Evolutionary conservation across 2,888 invertebrate genomes (phyloP).

Genomic region (Salpingus planirostris): DNA sequence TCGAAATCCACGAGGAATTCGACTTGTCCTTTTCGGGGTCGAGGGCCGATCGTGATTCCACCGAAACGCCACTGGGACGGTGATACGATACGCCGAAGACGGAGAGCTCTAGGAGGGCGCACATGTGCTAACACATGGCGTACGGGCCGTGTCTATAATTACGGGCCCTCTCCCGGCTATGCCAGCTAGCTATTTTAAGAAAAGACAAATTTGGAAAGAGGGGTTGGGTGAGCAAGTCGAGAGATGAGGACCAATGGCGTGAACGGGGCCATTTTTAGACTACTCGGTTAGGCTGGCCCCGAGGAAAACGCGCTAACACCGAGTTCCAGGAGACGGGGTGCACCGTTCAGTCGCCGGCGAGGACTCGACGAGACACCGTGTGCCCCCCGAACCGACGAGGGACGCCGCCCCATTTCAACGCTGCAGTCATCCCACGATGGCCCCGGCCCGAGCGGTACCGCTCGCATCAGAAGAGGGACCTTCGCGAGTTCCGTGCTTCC

Average conservation of each 20-base stretch:
- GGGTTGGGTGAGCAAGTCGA: constrained; percentile 33
- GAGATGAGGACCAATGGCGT: constrained; percentile 36
- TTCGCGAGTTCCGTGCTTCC: constrained; percentile 80
- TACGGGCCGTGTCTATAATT: constrained; percentile 27
- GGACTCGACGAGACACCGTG: constrained; percentile 40
- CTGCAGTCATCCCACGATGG: not conserved
- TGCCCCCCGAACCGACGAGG: constrained; percentile 25
- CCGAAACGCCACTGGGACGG: no score
- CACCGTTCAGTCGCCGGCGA: constrained; percentile 37
- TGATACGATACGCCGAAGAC: no score
- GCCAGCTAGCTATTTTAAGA: constrained; percentile 56
- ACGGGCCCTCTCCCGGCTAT: constrained; percentile 20
- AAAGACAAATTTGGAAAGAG: constrained; percentile 74
- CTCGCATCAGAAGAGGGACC: constrained; percentile 18
- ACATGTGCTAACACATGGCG: constrained; percentile 33
- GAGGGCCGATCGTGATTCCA: no score
- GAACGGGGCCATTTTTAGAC: constrained; percentile 43
- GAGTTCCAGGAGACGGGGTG: constrained; percentile 28
- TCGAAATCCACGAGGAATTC: no score
- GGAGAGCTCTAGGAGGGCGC: no score
- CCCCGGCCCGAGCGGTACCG: not conserved
- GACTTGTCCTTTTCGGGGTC: no score
- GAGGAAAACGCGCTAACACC: constrained; percentile 28
- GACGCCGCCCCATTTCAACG: no score
- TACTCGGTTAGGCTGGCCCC: constrained; percentile 28